Evolutionary conservation across 2,113 vertebrate species (phyloP).

Genomic region (Oreocharis arfaki): DNA sequence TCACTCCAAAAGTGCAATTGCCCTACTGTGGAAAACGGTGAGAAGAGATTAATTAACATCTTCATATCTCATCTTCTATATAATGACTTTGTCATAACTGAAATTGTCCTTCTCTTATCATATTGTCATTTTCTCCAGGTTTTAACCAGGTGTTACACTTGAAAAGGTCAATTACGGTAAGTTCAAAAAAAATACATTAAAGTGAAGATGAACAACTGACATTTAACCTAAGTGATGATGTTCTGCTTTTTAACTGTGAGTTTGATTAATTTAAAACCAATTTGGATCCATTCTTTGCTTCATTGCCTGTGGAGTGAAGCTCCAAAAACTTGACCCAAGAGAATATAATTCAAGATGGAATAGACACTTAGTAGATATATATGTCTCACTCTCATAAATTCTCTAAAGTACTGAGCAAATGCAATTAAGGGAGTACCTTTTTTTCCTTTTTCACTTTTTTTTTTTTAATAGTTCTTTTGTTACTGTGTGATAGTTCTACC

Average conservation of each 20-base stretch:
- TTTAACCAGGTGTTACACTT: neutral
- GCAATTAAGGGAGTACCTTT: neutral
- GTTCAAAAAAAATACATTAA: slow-evolving; percentile 13
- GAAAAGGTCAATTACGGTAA: slow-evolving; percentile 48
- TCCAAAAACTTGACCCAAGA: slow-evolving; percentile 21
- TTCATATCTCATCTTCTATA: neutral
- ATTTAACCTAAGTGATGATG: slow-evolving; percentile 45
- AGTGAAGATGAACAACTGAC: slow-evolving; percentile 38
- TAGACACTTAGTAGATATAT: slow-evolving; percentile 9
- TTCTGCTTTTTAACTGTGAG: slow-evolving; percentile 34
- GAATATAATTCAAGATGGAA: slow-evolving; percentile 43
- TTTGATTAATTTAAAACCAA: slow-evolving; percentile 60
- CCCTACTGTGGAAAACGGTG: neutral
- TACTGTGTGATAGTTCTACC: neutral
- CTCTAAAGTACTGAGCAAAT: neutral
- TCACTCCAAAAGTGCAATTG: neutral
- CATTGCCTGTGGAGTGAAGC: neutral
- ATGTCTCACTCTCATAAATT: slow-evolving; percentile 22
- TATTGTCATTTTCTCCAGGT: neutral
- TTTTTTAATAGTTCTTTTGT: neutral
- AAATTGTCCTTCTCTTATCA: slow-evolving; percentile 38
- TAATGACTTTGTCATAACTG: slow-evolving; percentile 7
- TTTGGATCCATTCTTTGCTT: slow-evolving; percentile 51
- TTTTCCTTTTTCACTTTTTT: neutral
- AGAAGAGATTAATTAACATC: slow-evolving; percentile 26